Evolutionary conservation across 64 coral and sea anemone species (phyloP).

Genomic region (Dendronephthya gigantea): DNA sequence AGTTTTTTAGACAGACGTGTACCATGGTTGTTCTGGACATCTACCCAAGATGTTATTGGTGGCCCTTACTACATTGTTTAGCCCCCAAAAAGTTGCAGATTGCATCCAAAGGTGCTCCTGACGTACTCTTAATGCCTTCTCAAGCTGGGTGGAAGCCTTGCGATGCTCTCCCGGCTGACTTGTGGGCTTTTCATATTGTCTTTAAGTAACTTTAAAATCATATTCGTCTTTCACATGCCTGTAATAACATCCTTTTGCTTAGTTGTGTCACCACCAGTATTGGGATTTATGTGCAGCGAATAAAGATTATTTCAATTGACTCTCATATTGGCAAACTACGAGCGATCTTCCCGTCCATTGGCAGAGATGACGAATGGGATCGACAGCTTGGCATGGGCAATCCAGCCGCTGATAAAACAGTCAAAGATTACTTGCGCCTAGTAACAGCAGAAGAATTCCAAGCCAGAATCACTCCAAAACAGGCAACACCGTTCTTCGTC

Average conservation of each 20-base stretch:
- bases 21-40: slow-evolving; percentile 6
- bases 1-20: not conserved
- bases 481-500: not conserved
- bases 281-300: too few species aligned
- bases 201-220: too few species aligned
- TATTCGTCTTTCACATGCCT: too few species aligned
- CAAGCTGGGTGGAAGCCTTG: too few species aligned
- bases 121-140: too few species aligned
- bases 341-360: not conserved
- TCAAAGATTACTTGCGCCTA: not conserved
- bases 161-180: too few species aligned
- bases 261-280: too few species aligned
- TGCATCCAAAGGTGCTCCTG: too few species aligned
- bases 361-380: not conserved
- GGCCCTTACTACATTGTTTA: not conserved
- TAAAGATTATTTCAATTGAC: not conserved
- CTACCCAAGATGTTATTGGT: slow-evolving; percentile 8
- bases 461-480: not conserved
- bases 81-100: too few species aligned
- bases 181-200: too few species aligned
- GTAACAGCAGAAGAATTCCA: not conserved
- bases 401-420: not conserved
- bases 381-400: not conserved
- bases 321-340: not conserved
- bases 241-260: too few species aligned